phyloP scores from a whole-genome alignment of 2,888 invertebrate genomes.

The Cantharis lateralis region DNA sequence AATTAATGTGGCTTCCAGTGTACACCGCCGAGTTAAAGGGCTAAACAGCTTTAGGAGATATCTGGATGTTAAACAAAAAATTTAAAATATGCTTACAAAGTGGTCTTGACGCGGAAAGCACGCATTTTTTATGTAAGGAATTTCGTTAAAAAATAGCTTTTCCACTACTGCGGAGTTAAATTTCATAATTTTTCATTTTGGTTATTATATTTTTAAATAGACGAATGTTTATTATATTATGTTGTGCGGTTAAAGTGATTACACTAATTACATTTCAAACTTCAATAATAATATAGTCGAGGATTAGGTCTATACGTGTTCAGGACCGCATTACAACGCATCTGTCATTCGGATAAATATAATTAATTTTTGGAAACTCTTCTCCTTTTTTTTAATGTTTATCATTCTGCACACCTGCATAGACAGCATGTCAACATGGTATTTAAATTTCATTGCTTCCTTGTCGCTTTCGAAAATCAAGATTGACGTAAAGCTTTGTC shows the following conservation, averaged over 20 bases:
- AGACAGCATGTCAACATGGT: not conserved
- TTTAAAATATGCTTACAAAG: not conserved
- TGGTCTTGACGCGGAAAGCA: not conserved
- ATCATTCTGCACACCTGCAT: not conserved
- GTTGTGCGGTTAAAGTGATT: too few relatives aligned
- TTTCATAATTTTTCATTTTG: not conserved
- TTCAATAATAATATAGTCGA: not conserved
- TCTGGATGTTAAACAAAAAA: not conserved
- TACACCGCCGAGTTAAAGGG: not conserved
- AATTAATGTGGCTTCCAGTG: not conserved
- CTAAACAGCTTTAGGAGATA: not conserved
- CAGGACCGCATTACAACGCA: too few relatives aligned
- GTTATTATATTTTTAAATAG: not conserved
- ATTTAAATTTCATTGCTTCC: not conserved
- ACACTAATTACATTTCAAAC: not conserved
- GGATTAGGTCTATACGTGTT: too few relatives aligned
- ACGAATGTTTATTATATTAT: not conserved
- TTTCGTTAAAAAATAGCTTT: not conserved
- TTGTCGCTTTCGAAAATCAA: not conserved
- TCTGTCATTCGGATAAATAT: too few relatives aligned
- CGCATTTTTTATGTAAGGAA: not conserved
- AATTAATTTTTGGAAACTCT: not conserved
- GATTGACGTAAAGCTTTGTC: not conserved
- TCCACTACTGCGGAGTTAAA: not conserved
- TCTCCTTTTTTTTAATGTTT: not conserved